Base-by-base conservation (phyloP, 2,113 vertebrate genomes). In the Chroicocephalus ridibundus region DNA sequence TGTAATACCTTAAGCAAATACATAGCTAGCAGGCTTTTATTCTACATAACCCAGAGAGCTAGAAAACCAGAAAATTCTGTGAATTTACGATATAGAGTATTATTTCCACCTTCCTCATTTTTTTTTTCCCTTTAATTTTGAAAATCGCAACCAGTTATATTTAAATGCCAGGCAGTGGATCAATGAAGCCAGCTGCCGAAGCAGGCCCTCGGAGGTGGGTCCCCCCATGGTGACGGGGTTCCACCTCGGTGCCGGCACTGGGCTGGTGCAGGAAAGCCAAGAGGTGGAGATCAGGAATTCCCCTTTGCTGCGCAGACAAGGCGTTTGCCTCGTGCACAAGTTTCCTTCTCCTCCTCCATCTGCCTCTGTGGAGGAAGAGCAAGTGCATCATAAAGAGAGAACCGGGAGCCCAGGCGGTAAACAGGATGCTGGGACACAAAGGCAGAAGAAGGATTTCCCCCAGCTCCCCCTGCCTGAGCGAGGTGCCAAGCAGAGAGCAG, bases 361-460 rank as follows among this genome's bases (percentile, higher is more conserved):
- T 75, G 76, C 36, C 80, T 76, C 49, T 2, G 1, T 13, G 29
- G 58, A 91, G 94, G 95, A 96, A 95, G 78, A 95, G 87, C 94
- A 95, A 97, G 95, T 88, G 91, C 82, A 96, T 66, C 55, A 74
- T 75, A 89, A 96, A 94, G 68, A 90, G 78, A 2, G 6, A 57
- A 64, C 70, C 8, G 11, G 82, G 18, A 96, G 92, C 74, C 77
- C 12, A 0, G 54, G 70, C 42, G 2, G 87, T 97, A 97, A 97
- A 96, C 95, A 96, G 97, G 96, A 97, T 91, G 85, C 84, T 58
- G 62, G 81, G 68, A 96, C 87, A 96, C 94, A 96, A 94, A 95
- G 91, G 85, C 54, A n/a, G 60, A 91, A 93, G 94, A 97, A 97
- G 82, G 93, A 95, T 89, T 96, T 96, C 55, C 89, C 87, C 57